phyloP scores from a whole-genome alignment of 2,113 vertebrate genomes.

The Orthonyx spaldingii region DNA sequence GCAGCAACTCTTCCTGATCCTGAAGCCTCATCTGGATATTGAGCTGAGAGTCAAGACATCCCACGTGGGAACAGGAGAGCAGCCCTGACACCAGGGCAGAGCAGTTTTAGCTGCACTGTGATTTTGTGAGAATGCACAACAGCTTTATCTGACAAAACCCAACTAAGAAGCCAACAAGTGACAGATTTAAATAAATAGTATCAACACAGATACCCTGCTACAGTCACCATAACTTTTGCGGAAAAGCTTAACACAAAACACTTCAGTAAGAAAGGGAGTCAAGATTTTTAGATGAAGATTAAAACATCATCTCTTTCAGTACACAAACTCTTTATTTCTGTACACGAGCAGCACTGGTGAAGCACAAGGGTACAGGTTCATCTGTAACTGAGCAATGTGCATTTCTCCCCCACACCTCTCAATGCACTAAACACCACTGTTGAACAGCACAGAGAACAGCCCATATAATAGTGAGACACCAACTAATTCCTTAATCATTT shows the following conservation, averaged over 20 bases:
- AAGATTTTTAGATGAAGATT: background rate
- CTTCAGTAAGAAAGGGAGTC: background rate
- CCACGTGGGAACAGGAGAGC: background rate
- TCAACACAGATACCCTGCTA: background rate
- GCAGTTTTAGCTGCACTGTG: background rate
- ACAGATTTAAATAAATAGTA: background rate
- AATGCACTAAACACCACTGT: background rate
- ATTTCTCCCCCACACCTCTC: background rate
- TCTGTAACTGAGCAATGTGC: background rate
- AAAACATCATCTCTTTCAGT: background rate
- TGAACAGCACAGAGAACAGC: background rate
- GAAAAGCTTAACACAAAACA: background rate
- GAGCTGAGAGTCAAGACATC: background rate
- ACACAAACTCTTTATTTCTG: background rate
- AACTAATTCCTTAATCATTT: background rate
- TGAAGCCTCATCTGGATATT: background rate
- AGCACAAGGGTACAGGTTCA: background rate
- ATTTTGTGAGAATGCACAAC: accelerated
- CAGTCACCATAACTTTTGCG: background rate
- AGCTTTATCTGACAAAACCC: background rate
- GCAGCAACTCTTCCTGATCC: background rate
- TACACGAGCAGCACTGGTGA: background rate
- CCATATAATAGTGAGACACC: accelerated
- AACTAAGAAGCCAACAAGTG: background rate
- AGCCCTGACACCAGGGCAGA: background rate